These are phyloP conservation scores for Cheilosia vernalis DNA, from an alignment of 2,888 invertebrate genomes.

Conservation along the genomic window DNA sequence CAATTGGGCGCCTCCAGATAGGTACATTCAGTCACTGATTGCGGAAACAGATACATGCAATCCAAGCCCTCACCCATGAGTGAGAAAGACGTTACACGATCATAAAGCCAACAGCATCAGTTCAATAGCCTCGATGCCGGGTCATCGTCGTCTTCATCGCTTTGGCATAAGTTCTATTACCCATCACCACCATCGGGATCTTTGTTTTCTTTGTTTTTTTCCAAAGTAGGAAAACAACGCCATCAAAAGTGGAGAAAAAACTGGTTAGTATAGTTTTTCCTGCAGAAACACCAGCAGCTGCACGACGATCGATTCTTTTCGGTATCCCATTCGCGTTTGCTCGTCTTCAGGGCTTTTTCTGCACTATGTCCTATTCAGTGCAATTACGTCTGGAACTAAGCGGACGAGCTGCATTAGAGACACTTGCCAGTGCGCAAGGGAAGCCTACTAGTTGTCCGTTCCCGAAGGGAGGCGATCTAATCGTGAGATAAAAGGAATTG, in stretches of 20 bases:
- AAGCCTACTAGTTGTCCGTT: background rate
- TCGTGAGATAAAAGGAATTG: constrained; percentile 69
- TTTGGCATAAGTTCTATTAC: constrained; percentile 57
- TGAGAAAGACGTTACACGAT: constrained; percentile 45
- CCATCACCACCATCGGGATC: constrained; percentile 20
- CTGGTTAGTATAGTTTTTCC: constrained; percentile 65
- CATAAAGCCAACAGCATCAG: constrained; percentile 51
- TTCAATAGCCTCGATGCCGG: constrained; percentile 69
- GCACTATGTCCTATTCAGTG: constrained; percentile 48
- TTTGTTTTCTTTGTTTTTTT: constrained; percentile 63
- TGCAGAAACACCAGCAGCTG: constrained; percentile 71
- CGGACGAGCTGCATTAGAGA: constrained; percentile 42
- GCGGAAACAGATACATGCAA: constrained; percentile 70
- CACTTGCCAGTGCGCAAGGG: constrained; percentile 40
- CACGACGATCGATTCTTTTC: constrained; percentile 70
- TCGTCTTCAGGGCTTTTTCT: constrained; percentile 28
- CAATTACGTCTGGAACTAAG: constrained; percentile 48
- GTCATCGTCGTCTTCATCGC: constrained; percentile 58
- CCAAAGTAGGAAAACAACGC: constrained; percentile 72
- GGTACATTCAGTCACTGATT: constrained; percentile 59
- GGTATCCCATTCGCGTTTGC: constrained; percentile 56
- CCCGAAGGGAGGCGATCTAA: constrained; percentile 51
- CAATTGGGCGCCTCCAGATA: constrained; percentile 65
- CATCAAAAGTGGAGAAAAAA: constrained; percentile 66
- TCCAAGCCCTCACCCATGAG: constrained; percentile 49